A percentile compares a stretch with the other conserved stretches of the same genome.
Evolutionary conservation across 1,140 invertebrate species (phyloP).

Genomic region (Dinothrombium tinctorium): DNA sequence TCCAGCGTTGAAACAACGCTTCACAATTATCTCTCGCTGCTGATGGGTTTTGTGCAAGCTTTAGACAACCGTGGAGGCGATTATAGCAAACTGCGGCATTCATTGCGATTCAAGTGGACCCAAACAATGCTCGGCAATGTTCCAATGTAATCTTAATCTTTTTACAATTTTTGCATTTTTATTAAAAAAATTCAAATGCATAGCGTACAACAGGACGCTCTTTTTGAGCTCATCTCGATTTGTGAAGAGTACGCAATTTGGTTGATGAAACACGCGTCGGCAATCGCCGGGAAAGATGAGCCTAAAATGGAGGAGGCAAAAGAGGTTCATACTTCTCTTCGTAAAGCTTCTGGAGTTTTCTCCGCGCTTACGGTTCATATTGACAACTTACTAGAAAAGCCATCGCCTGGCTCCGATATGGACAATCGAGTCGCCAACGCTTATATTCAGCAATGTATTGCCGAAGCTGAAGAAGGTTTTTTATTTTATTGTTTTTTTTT

Average conservation of each 20-base stretch:
- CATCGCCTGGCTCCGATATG: constrained; percentile 30
- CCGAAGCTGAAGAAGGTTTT: constrained; percentile 43
- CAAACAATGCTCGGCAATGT: constrained; percentile 31
- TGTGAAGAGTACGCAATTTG: constrained; percentile 37
- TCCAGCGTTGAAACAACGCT: constrained; percentile 30
- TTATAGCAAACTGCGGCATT: constrained; percentile 29
- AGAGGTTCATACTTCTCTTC: constrained; percentile 36
- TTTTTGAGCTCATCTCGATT: constrained; percentile 38
- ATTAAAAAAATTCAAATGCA: background rate
- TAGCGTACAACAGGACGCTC: constrained; percentile 31
- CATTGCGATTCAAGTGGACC: constrained; percentile 36
- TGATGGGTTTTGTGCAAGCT: constrained; percentile 32
- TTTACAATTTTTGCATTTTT: constrained; percentile 1
- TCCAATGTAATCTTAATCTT: constrained; percentile 22
- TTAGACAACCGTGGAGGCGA: constrained; percentile 19
- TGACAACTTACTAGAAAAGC: constrained; percentile 25
- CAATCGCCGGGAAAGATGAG: background rate
- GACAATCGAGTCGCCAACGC: constrained; percentile 35
- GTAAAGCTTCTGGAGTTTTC: constrained; percentile 39
- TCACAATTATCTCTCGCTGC: constrained; percentile 31
- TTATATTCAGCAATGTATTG: constrained; percentile 39
- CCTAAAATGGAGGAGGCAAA: constrained; percentile 41
- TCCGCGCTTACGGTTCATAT: constrained; percentile 18
- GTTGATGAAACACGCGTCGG: constrained; percentile 31
- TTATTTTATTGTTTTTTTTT: constrained; percentile 2